Evolutionary conservation across 2,797 vertebrate species (phyloP).

Genomic region (Acanthurus tractus): DNA sequence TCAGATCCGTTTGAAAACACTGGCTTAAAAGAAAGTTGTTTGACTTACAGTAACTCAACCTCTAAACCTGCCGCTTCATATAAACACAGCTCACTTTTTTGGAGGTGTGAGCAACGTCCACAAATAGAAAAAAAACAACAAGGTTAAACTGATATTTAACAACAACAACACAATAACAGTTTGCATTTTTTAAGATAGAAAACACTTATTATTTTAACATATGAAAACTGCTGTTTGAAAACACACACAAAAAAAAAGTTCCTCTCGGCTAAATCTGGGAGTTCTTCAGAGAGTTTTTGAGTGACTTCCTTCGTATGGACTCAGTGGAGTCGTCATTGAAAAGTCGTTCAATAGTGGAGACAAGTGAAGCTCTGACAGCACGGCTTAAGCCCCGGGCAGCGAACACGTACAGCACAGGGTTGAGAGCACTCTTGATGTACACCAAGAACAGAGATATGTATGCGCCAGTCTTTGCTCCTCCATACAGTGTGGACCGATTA

Average conservation of each 20-base stretch:
- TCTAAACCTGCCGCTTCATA: not conserved
- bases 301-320: slow-evolving; percentile 79
- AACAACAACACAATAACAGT: too few species aligned
- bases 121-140: not conserved
- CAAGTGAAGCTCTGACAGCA: slow-evolving; percentile 78
- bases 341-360: slow-evolving; percentile 83
- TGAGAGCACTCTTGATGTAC: slow-evolving; percentile 85
- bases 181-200: not conserved
- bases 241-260: not conserved
- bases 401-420: slow-evolving; percentile 87
- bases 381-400: slow-evolving; percentile 83
- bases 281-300: slow-evolving; percentile 82
- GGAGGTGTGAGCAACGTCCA: not conserved
- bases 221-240: not conserved
- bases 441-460: slow-evolving; percentile 85
- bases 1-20: not conserved
- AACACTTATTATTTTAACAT: not conserved
- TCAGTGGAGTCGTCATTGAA: slow-evolving; percentile 84
- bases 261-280: slow-evolving; percentile 69
- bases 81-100: not conserved
- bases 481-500: fast-evolving
- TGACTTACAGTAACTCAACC: not conserved
- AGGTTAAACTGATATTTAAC: slow-evolving; percentile 4
- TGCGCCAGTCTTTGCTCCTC: fast-evolving
- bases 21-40: not conserved